Evolutionary conservation across 2,113 vertebrate species (phyloP), one percentile per base, ranked within the genome.

Genomic region (Morphnarchus princeps): DNA sequence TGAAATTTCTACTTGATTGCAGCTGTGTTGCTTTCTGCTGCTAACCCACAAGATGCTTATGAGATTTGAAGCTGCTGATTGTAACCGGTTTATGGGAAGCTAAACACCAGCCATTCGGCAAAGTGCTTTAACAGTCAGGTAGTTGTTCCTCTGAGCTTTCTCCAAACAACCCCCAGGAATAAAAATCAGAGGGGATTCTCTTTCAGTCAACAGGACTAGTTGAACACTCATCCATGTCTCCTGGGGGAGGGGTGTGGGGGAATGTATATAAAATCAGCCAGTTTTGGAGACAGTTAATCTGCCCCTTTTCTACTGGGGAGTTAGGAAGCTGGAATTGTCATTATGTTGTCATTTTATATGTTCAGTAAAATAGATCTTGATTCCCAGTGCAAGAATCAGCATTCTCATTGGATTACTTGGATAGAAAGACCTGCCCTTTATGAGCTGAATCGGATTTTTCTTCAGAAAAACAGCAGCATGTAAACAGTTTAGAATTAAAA

Each of bases 341-440:
- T 95, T 97, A 93, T 91, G n/a, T 40, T 91, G 87, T 78, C 84
- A 67, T 93, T 97, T 86, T 70, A 77, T 78, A 83, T 66, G 29
- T 91, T 95, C 42, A 78, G n/a, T 80, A 83, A 95, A 94, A 94
- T 73, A 55, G 21, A 50, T 93, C 81, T 93, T 62, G 80, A 88
- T 87, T 96, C 91, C 82, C 50, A 4, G 14, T 74, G 55, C 0
- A 16, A 72, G n/a, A 85, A 70, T 82, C 70, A 82, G 38, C 18
- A 70, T 91, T 87, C 73, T 91, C 65, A n/a, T 4, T 82, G 81
- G 57, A 32, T 82, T 69, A 22, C 77, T 94, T 63, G 66, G 47
- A 26, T 31, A 70, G 89, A 22, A 80, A 87, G 59, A 71, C 29
- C 36, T 70, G 24, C 16, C 32, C 47, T 90, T 82, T 89, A 47